Evolutionary conservation across 1,140 invertebrate genomes (phyloP), one percentile per base, ranked within the genome.

Genomic region (Lethrus apterus): DNA sequence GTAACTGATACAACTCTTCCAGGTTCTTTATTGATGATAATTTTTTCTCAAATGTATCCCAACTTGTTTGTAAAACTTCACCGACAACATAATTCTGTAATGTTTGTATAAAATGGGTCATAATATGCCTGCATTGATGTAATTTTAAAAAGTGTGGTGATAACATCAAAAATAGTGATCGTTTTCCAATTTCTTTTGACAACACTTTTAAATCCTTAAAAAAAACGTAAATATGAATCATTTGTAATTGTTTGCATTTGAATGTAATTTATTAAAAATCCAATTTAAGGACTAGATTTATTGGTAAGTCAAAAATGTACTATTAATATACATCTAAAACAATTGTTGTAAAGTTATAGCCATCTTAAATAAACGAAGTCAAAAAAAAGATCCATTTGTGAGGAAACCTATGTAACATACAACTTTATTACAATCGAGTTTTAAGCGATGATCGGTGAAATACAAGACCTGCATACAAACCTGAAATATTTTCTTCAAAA

Each of bases 61-160:
- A 87, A 13, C 80, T 82, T 1, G 73, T 70, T 29, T 81, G 74
- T 3, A 86, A 67, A 4, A 83, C 83, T 35, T 77, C 82, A 3
- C 79, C 79, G 0, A 78, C 79, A 29, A 86, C 69, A 59, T 86
- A 84, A 62, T 78, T 83, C 53, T 84, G 80, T 7, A 86, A 57
- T 0, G 81, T 78, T 41, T 79, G 74, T 44, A 85, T 74, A 54
- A 86, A 77, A 35, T 84, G 81, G 30, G 78, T 78, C 77, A 87
- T 81, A 14, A 81, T 73, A 56, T 85, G 80, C 2, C 84, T 70
- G 48, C 76, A 79, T 18, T 80, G 63, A 54, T 86, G 83, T 13
- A 84, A 48, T 11, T 71, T 69, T 29, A 74, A 70, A 59, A 78
- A 81, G 41, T 81, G 77, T 1, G 70, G 68, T 1, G 78, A 77